These are phyloP conservation scores for Enoplosus armatus DNA, from an alignment of 2,797 vertebrate genomes.

Conservation along the genomic window DNA sequence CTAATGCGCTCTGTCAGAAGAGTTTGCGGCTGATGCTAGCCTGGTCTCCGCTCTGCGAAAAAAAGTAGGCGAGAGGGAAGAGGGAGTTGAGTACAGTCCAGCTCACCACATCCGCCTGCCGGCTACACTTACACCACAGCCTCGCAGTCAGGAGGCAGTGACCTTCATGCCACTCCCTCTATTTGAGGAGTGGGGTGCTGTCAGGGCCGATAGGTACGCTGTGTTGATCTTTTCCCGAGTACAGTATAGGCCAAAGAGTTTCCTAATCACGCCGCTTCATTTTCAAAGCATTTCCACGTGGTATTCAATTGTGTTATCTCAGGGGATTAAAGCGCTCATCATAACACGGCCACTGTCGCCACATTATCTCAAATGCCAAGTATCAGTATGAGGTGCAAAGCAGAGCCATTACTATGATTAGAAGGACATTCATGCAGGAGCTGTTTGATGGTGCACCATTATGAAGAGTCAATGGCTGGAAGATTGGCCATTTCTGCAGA, in stretches of 20 bases:
- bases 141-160: constrained; percentile 39
- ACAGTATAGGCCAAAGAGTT: not conserved
- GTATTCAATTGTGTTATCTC: constrained; percentile 28
- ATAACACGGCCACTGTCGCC: not conserved
- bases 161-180: constrained; percentile 55
- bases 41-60: constrained; percentile 37
- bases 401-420: constrained; percentile 51
- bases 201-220: constrained; percentile 28
- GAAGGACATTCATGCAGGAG: constrained; percentile 32
- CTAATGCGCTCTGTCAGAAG: constrained; percentile 71
- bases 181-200: constrained; percentile 32
- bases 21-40: constrained; percentile 63
- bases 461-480: constrained; percentile 35
- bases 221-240: constrained; percentile 14
- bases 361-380: constrained; percentile 64
- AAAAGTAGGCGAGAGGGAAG: constrained; percentile 17
- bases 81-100: constrained; percentile 11
- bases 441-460: constrained; percentile 38
- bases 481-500: constrained; percentile 39
- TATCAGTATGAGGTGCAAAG: constrained; percentile 43
- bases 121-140: constrained; percentile 25
- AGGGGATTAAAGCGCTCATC: constrained; percentile 1
- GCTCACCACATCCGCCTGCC: constrained; percentile 37
- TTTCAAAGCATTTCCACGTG: constrained; percentile 4
- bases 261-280: not conserved